Evolutionary conservation across 1,140 invertebrate genomes (phyloP).

Genomic region (Streblospio benedicti): DNA sequence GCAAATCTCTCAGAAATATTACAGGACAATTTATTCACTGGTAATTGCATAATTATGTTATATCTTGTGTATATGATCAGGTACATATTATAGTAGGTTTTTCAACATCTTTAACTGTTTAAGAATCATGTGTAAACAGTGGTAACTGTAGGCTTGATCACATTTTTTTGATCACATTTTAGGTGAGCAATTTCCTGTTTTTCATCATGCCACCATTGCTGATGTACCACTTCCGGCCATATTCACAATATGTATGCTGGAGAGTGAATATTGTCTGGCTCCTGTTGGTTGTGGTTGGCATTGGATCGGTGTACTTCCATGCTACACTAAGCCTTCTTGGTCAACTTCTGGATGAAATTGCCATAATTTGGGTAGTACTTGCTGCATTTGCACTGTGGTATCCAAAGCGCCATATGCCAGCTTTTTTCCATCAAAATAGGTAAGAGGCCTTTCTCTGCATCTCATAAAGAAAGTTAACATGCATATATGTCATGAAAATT

Average conservation of each 20-base stretch:
- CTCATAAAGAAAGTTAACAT: constrained; percentile 19
- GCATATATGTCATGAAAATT: not conserved
- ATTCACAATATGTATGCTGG: constrained; percentile 62
- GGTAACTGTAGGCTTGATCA: no score
- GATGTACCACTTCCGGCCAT: constrained; percentile 66
- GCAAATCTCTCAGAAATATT: no score
- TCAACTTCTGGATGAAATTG: constrained; percentile 68
- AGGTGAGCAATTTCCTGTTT: constrained; percentile 72
- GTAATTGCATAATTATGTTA: no score
- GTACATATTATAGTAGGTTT: no score
- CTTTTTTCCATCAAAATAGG: constrained; percentile 57
- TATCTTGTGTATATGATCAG: no score
- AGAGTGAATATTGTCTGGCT: constrained; percentile 69
- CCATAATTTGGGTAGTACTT: constrained; percentile 72
- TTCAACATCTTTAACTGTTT: no score
- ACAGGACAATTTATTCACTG: no score
- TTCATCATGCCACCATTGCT: constrained; percentile 66
- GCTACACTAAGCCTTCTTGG: constrained; percentile 70
- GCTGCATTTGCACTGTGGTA: constrained; percentile 65
- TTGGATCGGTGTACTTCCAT: constrained; percentile 73
- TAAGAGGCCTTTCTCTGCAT: constrained; percentile 38
- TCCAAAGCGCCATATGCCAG: constrained; percentile 61
- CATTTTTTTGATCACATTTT: no score
- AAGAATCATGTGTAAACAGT: no score
- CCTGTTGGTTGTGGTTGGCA: constrained; percentile 65